Conservation (phyloP, 2,797 vertebrate genomes). For the Mionectes olivaceus region DNA sequence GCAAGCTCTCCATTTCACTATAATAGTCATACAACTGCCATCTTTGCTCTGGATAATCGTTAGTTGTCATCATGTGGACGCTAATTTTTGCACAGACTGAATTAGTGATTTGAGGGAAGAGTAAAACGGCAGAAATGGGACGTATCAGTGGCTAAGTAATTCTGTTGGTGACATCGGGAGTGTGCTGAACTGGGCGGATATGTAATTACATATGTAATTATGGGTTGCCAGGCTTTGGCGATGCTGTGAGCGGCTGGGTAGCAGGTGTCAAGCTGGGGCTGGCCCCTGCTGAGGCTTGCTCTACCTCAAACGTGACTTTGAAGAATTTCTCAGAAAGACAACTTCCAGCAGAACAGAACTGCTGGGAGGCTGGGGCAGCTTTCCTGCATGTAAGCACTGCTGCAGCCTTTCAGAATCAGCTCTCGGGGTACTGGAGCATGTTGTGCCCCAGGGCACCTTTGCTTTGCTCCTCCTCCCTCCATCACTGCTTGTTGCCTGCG, state of each 20-base stretch:
- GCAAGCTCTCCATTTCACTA: not conserved
- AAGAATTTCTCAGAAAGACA: not conserved
- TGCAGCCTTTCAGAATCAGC: not conserved
- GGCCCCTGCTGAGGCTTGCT: not conserved
- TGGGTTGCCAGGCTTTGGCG: not conserved
- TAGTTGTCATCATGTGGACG: not conserved
- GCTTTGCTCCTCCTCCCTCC: not conserved
- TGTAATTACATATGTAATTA: not conserved
- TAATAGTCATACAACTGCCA: not conserved
- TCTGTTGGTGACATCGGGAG: not conserved
- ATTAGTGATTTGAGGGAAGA: not conserved
- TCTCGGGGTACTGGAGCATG: rapidly evolving
- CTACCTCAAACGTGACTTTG: not conserved
- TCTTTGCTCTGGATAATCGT: conserved; percentile 4
- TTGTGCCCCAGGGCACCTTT: not conserved
- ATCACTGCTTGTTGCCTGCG: rapidly evolving
- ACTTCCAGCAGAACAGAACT: not conserved
- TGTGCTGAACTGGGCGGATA: not conserved
- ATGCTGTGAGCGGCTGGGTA: not conserved
- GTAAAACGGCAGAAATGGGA: not conserved
- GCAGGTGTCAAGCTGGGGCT: not conserved
- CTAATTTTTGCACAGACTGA: not conserved
- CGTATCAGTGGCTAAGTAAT: not conserved
- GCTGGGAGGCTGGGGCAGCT: not conserved
- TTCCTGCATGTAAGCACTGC: rapidly evolving